A percentile compares a stretch with the other conserved stretches of the same genome.
Conservation (phyloP, 2,113 vertebrate genomes). For the Cyprichromis sp. region DNA sequence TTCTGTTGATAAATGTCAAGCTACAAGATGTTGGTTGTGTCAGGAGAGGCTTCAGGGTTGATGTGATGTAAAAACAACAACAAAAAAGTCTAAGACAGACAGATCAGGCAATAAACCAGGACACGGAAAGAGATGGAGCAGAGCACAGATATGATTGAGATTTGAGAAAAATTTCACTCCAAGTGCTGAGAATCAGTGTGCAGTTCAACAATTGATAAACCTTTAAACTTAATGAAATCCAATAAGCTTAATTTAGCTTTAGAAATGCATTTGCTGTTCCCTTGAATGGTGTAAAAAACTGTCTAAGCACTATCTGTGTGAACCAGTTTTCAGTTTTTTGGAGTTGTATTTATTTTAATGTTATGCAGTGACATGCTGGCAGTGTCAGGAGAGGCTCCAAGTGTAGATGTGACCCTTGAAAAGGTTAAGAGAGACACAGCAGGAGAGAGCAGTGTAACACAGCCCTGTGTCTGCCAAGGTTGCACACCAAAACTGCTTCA, state of each 20-base stretch:
- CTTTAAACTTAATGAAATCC: not conserved
- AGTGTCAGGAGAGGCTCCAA: not conserved
- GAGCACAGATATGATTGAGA: not conserved
- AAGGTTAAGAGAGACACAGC: not conserved
- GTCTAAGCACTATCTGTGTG: not conserved
- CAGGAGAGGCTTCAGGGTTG: not conserved
- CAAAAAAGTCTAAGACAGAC: not conserved
- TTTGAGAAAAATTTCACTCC: not conserved
- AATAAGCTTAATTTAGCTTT: not conserved
- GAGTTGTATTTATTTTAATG: not conserved
- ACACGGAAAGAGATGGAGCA: not conserved
- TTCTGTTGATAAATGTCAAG: not conserved
- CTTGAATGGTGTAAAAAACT: not conserved
- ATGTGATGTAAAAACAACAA: not conserved
- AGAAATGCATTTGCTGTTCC: not conserved
- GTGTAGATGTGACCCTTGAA: not conserved
- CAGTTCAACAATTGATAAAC: not conserved
- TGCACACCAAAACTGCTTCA: not conserved
- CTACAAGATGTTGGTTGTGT: not conserved
- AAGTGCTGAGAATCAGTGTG: not conserved
- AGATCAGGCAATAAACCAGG: not conserved
- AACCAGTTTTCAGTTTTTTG: not conserved
- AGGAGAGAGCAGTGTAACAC: not conserved
- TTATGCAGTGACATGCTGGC: not conserved
- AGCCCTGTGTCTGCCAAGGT: not conserved